These are phyloP conservation scores for Arge pagana DNA, from an alignment of 2,888 invertebrate genomes.

Conservation along the genomic window DNA sequence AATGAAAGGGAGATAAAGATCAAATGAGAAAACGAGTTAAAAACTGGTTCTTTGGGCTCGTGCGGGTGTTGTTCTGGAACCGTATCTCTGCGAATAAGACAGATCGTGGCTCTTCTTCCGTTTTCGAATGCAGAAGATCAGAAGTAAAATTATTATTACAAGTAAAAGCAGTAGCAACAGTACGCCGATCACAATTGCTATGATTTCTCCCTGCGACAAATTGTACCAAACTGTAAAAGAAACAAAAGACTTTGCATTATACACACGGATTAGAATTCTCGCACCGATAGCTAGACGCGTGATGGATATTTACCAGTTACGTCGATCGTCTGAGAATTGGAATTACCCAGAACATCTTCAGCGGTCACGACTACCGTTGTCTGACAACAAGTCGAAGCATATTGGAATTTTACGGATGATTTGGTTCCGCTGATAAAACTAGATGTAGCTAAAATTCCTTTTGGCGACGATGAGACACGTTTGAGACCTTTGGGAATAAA, in stretches of 20 bases:
- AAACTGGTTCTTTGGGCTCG: constrained; percentile 44
- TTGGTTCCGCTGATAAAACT: constrained; percentile 71
- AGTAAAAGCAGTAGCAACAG: constrained; percentile 68
- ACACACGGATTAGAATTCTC: no score
- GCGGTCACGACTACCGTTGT: constrained; percentile 71
- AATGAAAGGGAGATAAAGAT: no score
- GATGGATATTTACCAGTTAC: constrained; percentile 60
- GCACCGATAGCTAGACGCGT: no score
- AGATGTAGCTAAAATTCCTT: constrained; percentile 66
- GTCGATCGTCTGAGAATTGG: constrained; percentile 67
- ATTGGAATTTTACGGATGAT: constrained; percentile 69
- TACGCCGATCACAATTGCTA: constrained; percentile 72
- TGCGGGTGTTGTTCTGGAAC: constrained; percentile 44
- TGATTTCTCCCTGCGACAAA: constrained; percentile 63
- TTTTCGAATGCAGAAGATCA: constrained; percentile 67
- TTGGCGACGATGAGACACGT: constrained; percentile 48
- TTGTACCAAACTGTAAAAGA: constrained; percentile 58
- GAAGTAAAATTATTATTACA: constrained; percentile 62
- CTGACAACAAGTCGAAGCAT: constrained; percentile 75
- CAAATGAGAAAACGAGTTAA: constrained; percentile 25
- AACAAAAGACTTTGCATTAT: constrained; percentile 61
- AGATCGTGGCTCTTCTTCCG: constrained; percentile 65
- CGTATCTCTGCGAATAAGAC: constrained; percentile 58
- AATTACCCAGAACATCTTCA: constrained; percentile 71
- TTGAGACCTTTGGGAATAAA: constrained; percentile 43